Evolutionary conservation across 2,888 invertebrate genomes (phyloP).

Genomic region (Troilus luridus): DNA sequence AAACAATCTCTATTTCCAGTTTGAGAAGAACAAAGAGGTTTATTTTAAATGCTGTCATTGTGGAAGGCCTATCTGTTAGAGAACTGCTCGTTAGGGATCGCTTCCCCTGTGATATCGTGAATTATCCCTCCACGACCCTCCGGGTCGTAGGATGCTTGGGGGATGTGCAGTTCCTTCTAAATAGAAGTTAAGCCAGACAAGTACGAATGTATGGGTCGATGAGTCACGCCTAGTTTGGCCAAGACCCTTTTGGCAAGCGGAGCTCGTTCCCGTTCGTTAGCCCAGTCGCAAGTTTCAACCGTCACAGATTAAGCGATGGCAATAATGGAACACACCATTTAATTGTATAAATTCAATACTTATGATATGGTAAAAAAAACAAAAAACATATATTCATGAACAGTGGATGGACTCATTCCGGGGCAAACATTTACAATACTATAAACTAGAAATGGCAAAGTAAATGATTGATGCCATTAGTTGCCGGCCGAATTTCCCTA

Average conservation of each 20-base stretch:
- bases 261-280: conserved; percentile 12
- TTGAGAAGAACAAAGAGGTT: background rate
- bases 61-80: conserved; percentile 3
- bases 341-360: too few relatives aligned
- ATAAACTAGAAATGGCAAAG: too few relatives aligned
- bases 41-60: conserved; percentile 11
- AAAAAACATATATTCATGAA: too few relatives aligned
- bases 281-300: background rate
- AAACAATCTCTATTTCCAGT: conserved; percentile 15
- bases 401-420: too few relatives aligned
- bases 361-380: too few relatives aligned
- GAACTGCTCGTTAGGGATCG: background rate
- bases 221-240: background rate
- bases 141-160: background rate
- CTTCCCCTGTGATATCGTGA: background rate
- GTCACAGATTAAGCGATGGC: background rate
- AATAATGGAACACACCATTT: background rate
- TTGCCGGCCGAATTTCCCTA: too few relatives aligned
- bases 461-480: too few relatives aligned
- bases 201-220: background rate
- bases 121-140: background rate
- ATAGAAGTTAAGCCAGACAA: conserved; percentile 17
- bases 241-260: conserved; percentile 13
- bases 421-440: too few relatives aligned
- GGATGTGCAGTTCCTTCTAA: conserved; percentile 20